Base-by-base conservation (phyloP, 2,113 vertebrate species). In the Castor canadensis region DNA sequence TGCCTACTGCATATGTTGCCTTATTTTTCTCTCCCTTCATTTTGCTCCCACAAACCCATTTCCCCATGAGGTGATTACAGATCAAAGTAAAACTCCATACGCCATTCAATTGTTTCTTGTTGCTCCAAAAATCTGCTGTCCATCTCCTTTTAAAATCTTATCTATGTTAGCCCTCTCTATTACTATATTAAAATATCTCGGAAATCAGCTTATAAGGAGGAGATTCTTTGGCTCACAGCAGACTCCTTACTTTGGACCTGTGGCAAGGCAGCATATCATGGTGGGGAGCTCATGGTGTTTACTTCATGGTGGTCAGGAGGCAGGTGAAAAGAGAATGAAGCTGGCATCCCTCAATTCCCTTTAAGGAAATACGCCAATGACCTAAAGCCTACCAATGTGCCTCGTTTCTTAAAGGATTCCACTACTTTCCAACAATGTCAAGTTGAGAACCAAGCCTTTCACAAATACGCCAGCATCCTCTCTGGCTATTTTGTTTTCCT, bases 71-170 rank as follows among this genome's bases (percentile, higher is more conserved):
- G 10, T 8, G 2, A 13, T 56, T 38, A 16, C 35, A 60, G 40
- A 43, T 26, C 9, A 5, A 9, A 28, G 16, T 49, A 22, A 38
- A 35, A 7, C 30, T 64, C 24, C 28, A 5, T 58, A 38, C 30
- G 1, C 1, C 8, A 30, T 28, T 28, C 0, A 7, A 32, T 16
- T 20, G 7, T 30, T 64, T 72, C 7, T 19, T 17, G 19, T 11
- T 47, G 2, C 32, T 88, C 6, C 67, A 69, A 73, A 52, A 60
- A 26, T 20, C n/a, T 40, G 10, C 1, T 11, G 19, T 60, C 43
- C 7, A 0, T 2, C 1, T 64, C 6, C 26, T 11, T 45, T 81
- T 28, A 6, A 69, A 30, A 64, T 22, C 19, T n/a, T 40, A 30
- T 11, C 40, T 49, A 8, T 43, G 26, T 72, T n/a, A 22, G 40